A percentile compares a stretch with the other conserved stretches of the same genome.
Conservation (phyloP, 35 echinoderm and acorn worm genomes). For the Diadema setosum region DNA sequence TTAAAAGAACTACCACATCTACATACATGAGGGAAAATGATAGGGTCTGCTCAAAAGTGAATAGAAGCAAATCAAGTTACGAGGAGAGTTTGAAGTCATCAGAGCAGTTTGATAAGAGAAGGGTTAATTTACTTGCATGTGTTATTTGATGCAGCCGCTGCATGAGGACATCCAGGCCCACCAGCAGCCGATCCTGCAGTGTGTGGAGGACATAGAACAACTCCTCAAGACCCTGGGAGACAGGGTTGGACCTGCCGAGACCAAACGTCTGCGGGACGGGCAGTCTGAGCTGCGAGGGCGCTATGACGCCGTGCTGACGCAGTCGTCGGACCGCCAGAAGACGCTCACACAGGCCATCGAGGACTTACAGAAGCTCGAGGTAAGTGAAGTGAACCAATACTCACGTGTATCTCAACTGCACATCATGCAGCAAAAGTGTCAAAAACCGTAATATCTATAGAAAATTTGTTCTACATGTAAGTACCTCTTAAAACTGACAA, state of each 20-base stretch:
- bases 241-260: slow-evolving; percentile 47
- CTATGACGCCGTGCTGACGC: slow-evolving; percentile 52
- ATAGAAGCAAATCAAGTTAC: too few species aligned
- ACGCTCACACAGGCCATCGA: slow-evolving; percentile 56
- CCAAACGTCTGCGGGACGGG: slow-evolving; percentile 46
- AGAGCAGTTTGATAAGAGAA: too few species aligned
- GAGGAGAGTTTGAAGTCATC: too few species aligned
- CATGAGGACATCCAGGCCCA: slow-evolving; percentile 92
- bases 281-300: slow-evolving; percentile 63
- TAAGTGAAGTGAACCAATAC: too few species aligned
- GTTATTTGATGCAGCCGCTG: slow-evolving; percentile 44
- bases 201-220: slow-evolving; percentile 73
- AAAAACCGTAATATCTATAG: too few species aligned
- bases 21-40: too few species aligned
- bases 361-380: slow-evolving; percentile 69
- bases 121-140: neutral
- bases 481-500: too few species aligned
- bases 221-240: slow-evolving; percentile 52
- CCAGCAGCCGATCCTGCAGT: slow-evolving; percentile 81
- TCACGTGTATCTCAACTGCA: too few species aligned
- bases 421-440: too few species aligned
- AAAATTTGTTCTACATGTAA: too few species aligned
- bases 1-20: too few species aligned
- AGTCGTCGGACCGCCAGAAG: slow-evolving; percentile 59
- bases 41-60: too few species aligned